Conservation (phyloP, 2,888 invertebrate species). For the Hartigia nigra region DNA sequence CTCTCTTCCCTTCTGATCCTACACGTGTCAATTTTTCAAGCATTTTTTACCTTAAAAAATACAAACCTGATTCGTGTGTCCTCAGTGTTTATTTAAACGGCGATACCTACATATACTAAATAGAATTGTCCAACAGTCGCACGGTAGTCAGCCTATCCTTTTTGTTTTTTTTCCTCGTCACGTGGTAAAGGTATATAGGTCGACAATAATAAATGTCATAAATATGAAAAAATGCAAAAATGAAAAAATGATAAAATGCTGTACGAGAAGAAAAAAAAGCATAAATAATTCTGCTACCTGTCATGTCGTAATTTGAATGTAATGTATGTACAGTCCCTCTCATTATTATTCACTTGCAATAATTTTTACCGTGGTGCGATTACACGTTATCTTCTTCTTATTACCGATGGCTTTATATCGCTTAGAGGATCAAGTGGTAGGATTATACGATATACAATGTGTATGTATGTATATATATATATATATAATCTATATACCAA, state of each 20-base stretch:
- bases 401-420: no score
- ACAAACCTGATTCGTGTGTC: no score
- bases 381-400: no score
- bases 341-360: neutral
- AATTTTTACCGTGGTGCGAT: neutral
- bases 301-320: neutral
- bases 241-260: no score
- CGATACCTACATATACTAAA: neutral
- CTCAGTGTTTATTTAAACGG: neutral
- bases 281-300: neutral
- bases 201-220: neutral
- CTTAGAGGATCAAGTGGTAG: no score
- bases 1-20: neutral
- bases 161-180: no score
- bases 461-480: no score
- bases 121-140: no score
- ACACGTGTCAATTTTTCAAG: neutral
- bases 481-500: neutral
- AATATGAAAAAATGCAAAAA: neutral
- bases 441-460: no score
- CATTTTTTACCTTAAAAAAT: neutral
- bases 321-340: neutral
- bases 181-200: neutral
- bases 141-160: no score
- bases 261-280: no score